Conservation (phyloP, 2,888 invertebrate species). For the Polymixis flavicincta region DNA sequence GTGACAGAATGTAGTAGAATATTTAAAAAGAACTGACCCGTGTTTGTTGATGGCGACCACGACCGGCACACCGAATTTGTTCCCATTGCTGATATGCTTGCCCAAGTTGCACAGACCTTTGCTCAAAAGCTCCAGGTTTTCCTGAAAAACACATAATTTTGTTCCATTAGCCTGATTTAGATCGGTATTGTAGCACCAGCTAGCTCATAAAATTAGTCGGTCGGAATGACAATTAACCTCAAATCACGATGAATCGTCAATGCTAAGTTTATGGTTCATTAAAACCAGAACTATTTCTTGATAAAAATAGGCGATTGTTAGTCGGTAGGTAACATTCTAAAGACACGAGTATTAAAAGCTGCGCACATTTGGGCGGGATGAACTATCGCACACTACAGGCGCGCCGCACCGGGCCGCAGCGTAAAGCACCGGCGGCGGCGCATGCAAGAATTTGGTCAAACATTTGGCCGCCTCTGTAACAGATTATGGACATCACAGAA, state of each 20-base stretch:
- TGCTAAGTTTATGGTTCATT: slow-evolving; percentile 30
- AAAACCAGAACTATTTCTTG: slow-evolving; percentile 9
- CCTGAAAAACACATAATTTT: slow-evolving; percentile 85
- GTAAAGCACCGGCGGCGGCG: fast-evolving
- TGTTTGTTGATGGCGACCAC: slow-evolving; percentile 98
- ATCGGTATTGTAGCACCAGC: background rate
- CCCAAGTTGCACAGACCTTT: slow-evolving; percentile 97
- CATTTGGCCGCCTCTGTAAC: too few species aligned
- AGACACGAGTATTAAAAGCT: background rate
- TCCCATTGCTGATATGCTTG: slow-evolving; percentile 98
- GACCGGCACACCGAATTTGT: slow-evolving; percentile 97
- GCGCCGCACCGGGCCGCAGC: background rate
- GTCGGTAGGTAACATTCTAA: background rate
- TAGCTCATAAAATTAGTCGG: slow-evolving; percentile 17
- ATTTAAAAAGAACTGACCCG: slow-evolving; percentile 90
- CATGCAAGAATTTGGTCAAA: background rate
- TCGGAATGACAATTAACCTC: slow-evolving; percentile 15
- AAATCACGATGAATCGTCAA: slow-evolving; percentile 6
- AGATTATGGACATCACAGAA: background rate
- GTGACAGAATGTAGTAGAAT: background rate
- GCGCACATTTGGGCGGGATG: background rate
- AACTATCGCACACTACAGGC: background rate
- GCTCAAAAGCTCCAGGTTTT: slow-evolving; percentile 95
- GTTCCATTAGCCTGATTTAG: slow-evolving; percentile 9
- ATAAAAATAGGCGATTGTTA: slow-evolving; percentile 8